These are phyloP conservation scores for Petrolisthes manimaculis DNA, from an alignment of 2,888 invertebrate species.

Conservation along the genomic window DNA sequence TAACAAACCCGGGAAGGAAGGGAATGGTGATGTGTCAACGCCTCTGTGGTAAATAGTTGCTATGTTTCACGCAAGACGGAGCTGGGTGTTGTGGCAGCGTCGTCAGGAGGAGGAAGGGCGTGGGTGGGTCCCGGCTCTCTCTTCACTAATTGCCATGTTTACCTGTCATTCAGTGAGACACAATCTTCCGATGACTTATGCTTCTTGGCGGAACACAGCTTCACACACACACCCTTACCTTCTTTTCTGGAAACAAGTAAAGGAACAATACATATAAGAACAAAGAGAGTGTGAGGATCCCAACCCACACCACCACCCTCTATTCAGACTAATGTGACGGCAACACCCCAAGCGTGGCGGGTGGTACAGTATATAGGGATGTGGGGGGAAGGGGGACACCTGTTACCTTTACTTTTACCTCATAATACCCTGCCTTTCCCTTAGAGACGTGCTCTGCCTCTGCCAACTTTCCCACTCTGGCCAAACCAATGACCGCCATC, in stretches of 20 bases:
- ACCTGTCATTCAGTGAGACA: slow-evolving; percentile 47
- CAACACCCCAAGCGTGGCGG: slow-evolving; percentile 24
- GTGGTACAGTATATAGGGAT: background rate
- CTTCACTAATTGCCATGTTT: slow-evolving; percentile 44
- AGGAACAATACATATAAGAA: slow-evolving; percentile 39
- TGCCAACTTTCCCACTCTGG: slow-evolving; percentile 43
- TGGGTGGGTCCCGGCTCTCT: slow-evolving; percentile 9
- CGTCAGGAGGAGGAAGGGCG: slow-evolving; percentile 45
- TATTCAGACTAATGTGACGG: slow-evolving; percentile 30
- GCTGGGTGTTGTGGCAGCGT: background rate
- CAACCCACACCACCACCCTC: slow-evolving; percentile 39
- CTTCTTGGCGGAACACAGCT: slow-evolving; percentile 16
- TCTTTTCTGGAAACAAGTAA: slow-evolving; percentile 55
- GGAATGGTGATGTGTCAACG: background rate
- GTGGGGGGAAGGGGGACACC: background rate
- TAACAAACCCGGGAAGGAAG: slow-evolving; percentile 44
- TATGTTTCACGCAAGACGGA: slow-evolving; percentile 46
- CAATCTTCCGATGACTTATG: slow-evolving; percentile 47
- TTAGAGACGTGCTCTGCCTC: background rate
- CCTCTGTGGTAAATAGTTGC: slow-evolving; percentile 40
- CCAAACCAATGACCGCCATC: slow-evolving; percentile 38
- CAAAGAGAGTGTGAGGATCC: slow-evolving; percentile 31
- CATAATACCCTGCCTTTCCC: slow-evolving; percentile 28
- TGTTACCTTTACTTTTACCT: slow-evolving; percentile 19
- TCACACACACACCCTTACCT: slow-evolving; percentile 27